Evolutionary conservation across 2,888 invertebrate genomes (phyloP).

Genomic region (Phymatocera aterrima): DNA sequence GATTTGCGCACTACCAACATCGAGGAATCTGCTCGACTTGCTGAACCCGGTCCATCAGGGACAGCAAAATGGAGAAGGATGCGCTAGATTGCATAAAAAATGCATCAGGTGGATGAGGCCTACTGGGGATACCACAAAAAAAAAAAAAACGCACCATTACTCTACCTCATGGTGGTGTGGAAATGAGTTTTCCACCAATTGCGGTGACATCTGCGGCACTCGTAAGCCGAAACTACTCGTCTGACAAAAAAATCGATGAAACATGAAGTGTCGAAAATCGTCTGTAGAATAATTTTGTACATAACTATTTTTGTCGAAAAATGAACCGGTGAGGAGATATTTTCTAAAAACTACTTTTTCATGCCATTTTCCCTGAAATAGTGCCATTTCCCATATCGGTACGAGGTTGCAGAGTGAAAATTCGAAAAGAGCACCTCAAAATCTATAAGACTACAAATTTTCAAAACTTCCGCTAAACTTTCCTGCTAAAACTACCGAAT

Average conservation of each 20-base stretch:
- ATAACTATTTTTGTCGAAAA: constrained; percentile 27
- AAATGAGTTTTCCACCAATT: not conserved
- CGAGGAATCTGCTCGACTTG: constrained; percentile 48
- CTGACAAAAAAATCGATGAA: not conserved
- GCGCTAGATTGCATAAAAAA: constrained; percentile 44
- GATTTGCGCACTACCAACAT: constrained; percentile 46
- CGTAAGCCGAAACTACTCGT: not conserved
- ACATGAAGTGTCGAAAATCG: not conserved
- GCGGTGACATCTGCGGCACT: not conserved
- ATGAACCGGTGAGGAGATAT: constrained; percentile 37
- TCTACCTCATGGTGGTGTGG: not conserved
- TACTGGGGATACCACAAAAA: constrained; percentile 53
- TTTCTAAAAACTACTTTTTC: constrained; percentile 44
- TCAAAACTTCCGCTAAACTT: constrained; percentile 51
- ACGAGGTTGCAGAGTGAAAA: constrained; percentile 52
- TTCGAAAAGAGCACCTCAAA: constrained; percentile 52
- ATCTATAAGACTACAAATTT: constrained; percentile 53
- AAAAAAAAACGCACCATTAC: constrained; percentile 5
- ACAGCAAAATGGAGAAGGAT: constrained; percentile 46
- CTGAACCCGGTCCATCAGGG: constrained; percentile 49
- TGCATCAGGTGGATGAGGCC: constrained; percentile 51
- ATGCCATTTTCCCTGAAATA: constrained; percentile 50
- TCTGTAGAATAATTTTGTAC: not conserved
- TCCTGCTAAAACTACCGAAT: no score
- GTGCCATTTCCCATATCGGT: constrained; percentile 49